Evolutionary conservation across 2,113 vertebrate species (phyloP).

Genomic region (Gila orcuttii): DNA sequence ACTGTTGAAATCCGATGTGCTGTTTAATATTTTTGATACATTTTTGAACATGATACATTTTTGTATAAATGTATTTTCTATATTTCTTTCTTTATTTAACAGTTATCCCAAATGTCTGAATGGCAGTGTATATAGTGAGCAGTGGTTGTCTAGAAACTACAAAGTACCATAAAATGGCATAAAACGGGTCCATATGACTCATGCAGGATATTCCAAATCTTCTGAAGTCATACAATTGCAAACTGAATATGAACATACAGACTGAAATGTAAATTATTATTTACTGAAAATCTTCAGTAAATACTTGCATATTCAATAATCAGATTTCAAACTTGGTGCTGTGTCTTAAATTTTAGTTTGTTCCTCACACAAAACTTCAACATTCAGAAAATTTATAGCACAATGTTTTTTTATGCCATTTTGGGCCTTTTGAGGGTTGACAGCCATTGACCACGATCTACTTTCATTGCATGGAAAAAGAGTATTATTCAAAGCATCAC

Average conservation of each 20-base stretch:
- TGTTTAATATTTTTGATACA: background rate
- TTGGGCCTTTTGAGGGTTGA: background rate
- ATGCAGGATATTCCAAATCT: background rate
- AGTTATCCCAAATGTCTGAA: background rate
- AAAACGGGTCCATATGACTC: background rate
- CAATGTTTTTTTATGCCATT: background rate
- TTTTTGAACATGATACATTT: background rate
- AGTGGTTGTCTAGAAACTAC: background rate
- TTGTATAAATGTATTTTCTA: background rate
- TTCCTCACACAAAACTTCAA: background rate
- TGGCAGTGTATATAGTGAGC: background rate
- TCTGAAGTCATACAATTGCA: background rate
- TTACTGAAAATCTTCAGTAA: background rate
- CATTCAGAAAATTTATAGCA: background rate
- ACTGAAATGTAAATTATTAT: background rate
- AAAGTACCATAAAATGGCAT: background rate
- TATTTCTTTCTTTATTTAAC: background rate
- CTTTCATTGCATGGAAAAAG: background rate
- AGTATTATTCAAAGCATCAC: background rate
- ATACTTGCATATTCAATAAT: background rate
- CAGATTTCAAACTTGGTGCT: background rate
- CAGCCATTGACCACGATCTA: background rate
- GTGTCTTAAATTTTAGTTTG: too few species aligned
- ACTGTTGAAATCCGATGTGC: too few species aligned
- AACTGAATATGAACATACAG: too few species aligned